Evolutionary conservation across 2,113 vertebrate genomes (phyloP).

Genomic region (Hippocampus barbouri): DNA sequence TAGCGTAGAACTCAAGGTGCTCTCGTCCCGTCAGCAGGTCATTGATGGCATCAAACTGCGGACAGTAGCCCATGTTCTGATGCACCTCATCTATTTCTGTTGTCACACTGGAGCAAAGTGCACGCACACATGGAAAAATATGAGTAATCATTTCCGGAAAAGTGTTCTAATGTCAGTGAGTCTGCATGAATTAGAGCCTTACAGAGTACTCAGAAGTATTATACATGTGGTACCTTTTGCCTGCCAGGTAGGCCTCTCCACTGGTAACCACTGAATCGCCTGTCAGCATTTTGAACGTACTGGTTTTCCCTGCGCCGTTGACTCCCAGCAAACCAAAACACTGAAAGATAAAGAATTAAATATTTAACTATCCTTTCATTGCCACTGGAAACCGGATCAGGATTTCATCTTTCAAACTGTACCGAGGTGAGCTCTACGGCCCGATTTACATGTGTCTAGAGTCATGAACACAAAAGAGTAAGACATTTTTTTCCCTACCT

Average conservation of each 20-base stretch:
- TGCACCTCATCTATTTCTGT: slow-evolving; percentile 90
- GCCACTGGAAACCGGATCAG: not conserved
- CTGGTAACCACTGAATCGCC: slow-evolving; percentile 89
- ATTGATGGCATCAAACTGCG: slow-evolving; percentile 95
- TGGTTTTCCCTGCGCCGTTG: slow-evolving; percentile 96
- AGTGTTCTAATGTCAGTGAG: not conserved
- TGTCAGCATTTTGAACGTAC: slow-evolving; percentile 97
- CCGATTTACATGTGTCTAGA: not conserved
- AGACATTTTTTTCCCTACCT: slow-evolving; percentile 73
- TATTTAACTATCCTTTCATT: not conserved
- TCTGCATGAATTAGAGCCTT: not conserved
- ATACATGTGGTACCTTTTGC: slow-evolving; percentile 80
- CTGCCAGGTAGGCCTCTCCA: slow-evolving; percentile 90
- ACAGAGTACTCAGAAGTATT: not conserved
- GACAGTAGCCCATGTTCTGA: slow-evolving; percentile 98
- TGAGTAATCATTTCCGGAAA: not conserved
- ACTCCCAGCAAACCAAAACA: slow-evolving; percentile 97
- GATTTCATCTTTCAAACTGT: not conserved
- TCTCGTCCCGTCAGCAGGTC: slow-evolving; percentile 94
- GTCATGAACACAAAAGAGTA: not conserved
- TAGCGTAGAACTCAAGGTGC: slow-evolving; percentile 94
- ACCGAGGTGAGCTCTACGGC: not conserved
- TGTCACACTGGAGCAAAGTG: slow-evolving; percentile 74
- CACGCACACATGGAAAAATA: not conserved
- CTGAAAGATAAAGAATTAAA: slow-evolving; percentile 60